Percentiles rank a stretch among this genome's conserved stretches.
These are phyloP conservation scores for Orthonychiurus folsomi DNA, from an alignment of 2,888 invertebrate genomes.

Conservation along the genomic window DNA sequence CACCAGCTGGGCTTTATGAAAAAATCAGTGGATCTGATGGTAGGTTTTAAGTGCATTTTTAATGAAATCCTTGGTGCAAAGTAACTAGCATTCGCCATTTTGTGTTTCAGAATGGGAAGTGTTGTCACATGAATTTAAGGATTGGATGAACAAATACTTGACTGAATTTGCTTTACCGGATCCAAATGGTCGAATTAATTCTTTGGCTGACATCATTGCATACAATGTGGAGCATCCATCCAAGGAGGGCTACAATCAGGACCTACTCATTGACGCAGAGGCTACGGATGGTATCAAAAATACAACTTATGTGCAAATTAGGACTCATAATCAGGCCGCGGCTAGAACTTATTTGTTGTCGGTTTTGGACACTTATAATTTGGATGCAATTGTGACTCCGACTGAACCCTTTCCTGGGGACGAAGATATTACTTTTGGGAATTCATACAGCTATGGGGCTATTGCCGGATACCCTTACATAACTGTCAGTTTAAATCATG, in stretches of 20 bases:
- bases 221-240: background rate
- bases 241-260: conserved; percentile 3
- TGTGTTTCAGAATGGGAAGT: background rate
- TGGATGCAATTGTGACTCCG: background rate
- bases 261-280: background rate
- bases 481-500: too few relatives aligned
- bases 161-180: background rate
- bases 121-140: conserved; percentile 5
- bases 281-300: conserved; percentile 7
- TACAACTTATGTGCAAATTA: background rate
- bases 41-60: background rate
- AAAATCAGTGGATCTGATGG: background rate
- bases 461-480: background rate
- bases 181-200: background rate
- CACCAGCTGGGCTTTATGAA: background rate
- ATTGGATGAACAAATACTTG: conserved; percentile 7
- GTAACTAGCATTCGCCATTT: too few relatives aligned
- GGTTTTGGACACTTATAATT: background rate
- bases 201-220: conserved; percentile 2
- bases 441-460: background rate
- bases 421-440: background rate
- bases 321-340: background rate
- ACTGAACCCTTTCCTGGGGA: background rate
- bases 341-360: background rate
- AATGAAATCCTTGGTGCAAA: too few relatives aligned